phyloP scores from a whole-genome alignment of 2,113 vertebrate genomes.

The Phycodurus eques region DNA sequence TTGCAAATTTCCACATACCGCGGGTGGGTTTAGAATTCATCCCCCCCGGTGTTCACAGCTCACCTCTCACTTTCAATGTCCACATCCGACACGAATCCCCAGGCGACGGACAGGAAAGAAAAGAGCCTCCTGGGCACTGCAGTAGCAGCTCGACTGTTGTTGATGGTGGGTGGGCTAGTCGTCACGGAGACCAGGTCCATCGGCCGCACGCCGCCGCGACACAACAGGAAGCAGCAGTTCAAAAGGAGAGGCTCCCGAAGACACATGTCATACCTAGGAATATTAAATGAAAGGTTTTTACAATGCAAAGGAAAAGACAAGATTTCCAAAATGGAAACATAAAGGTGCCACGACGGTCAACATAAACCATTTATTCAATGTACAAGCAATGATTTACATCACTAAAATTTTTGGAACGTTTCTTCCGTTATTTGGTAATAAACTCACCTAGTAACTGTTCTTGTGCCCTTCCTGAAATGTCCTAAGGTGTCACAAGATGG shows the following conservation, averaged over 20 bases:
- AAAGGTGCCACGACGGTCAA: too few species aligned
- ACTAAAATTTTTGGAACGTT: too few species aligned
- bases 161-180: conserved; percentile 73
- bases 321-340: too few species aligned
- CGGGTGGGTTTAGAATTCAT: too few species aligned
- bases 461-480: too few species aligned
- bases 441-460: too few species aligned
- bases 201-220: conserved; percentile 77
- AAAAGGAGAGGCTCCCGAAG: conserved; percentile 84
- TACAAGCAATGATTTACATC: too few species aligned
- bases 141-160: conserved; percentile 42
- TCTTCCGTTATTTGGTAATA: too few species aligned
- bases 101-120: conserved; percentile 89
- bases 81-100: conserved; percentile 91
- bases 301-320: too few species aligned
- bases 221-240: conserved; percentile 87
- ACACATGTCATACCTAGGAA: conserved; percentile 80
- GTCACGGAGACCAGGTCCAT: conserved; percentile 89
- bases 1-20: too few species aligned
- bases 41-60: neutral
- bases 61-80: conserved; percentile 89
- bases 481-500: too few species aligned
- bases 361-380: too few species aligned
- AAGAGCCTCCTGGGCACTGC: conserved; percentile 71
- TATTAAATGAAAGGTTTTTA: neutral